A percentile compares a stretch with the other conserved stretches of the same genome.
Evolutionary conservation across 2,888 invertebrate species (phyloP).

Genomic region (Drosophila birchii): DNA sequence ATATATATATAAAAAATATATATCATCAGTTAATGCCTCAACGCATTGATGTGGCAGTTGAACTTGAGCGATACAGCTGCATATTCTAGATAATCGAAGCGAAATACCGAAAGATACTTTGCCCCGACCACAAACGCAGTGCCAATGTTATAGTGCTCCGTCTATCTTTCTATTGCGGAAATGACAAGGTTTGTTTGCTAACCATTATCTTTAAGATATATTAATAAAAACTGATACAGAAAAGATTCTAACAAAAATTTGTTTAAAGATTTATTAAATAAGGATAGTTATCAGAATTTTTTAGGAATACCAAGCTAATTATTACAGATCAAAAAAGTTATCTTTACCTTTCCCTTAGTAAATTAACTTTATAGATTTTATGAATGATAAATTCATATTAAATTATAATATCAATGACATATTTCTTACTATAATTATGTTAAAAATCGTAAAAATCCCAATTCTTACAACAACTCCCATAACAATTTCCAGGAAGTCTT

Average conservation of each 20-base stretch:
- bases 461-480: neutral
- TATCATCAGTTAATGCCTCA: conserved; percentile 61
- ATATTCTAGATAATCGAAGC: conserved; percentile 52
- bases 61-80: conserved; percentile 63
- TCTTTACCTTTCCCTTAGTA: neutral
- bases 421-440: neutral
- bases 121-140: conserved; percentile 29
- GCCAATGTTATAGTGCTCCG: conserved; percentile 45
- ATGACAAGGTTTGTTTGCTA: conserved; percentile 68
- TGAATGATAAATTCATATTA: neutral
- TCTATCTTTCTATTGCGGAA: conserved; percentile 58
- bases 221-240: neutral
- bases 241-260: neutral
- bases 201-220: conserved; percentile 2
- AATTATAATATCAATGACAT: neutral
- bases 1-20: conserved; percentile 3
- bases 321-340: neutral
- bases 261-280: neutral
- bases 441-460: neutral
- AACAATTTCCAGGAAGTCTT: neutral
- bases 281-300: neutral
- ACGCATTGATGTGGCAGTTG: conserved; percentile 55
- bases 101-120: conserved; percentile 29
- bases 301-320: neutral
- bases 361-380: neutral